Base-by-base conservation (phyloP, 2,888 invertebrate genomes). In the Heterodera filipjevi region DNA sequence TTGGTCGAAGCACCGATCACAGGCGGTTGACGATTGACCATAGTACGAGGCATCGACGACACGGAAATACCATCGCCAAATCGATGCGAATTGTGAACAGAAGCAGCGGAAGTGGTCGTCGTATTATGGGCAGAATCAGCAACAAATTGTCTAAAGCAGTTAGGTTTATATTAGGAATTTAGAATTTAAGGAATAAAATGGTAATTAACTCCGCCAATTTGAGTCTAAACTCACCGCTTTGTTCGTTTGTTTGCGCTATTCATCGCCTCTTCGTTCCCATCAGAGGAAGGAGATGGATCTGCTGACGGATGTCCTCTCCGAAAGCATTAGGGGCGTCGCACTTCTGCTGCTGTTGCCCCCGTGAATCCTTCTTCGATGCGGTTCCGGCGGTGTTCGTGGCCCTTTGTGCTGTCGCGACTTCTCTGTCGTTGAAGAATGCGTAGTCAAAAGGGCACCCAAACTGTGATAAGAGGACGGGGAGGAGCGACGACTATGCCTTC, bases 351-450 rank as follows among this genome's bases (percentile, higher is more conserved):
- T 39, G 1, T 39, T 39, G 39, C 39, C 39, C 39, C 39, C 6
- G 39, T 12, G 39, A 6, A 10, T 39, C 12, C 39, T 39, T 6
- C 12, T 39, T 6, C 12, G 59, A 8, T 8, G 0, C 0, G 59
- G 59, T 27, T 59, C 64, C 10, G 73, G 73, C 2, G 73, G 73
- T n/a, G 73, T 73, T 44, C 44, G 39, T 27, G 73, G 73, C 12
- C 73, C 73, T 27, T 44, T 39, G 35, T 59, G 64, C 6, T 12
- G 22, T 35, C 33, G n/a, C 27, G 59, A 27, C 27, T 8, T 27
- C 27, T 59, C 59, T n/a, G 59, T 12, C 27, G 35, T 33, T 19
- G 46, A 33, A n/a, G 53, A n/a, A 46, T 27, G n/a, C 27, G 71
- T 33, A 6, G 73, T 44, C 22, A 73, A 33, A 59, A 73, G 27